These are phyloP conservation scores for Rhinella marina DNA, from an alignment of 2,797 vertebrate species.

Conservation along the genomic window DNA sequence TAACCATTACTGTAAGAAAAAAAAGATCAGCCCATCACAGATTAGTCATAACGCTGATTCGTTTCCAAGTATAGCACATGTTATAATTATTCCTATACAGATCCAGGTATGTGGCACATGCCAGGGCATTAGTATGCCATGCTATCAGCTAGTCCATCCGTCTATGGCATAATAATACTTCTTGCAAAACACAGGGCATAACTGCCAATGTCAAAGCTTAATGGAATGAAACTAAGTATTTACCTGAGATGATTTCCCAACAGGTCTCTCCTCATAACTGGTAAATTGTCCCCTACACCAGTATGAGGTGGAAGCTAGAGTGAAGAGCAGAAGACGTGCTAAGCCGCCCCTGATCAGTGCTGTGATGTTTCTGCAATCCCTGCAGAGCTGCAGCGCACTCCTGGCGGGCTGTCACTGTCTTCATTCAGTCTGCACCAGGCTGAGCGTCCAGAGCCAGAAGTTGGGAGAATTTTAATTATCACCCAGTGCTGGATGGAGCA, in stretches of 20 bases:
- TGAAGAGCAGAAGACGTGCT: conserved; percentile 20
- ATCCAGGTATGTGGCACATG: not conserved
- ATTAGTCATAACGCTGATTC: conserved; percentile 46
- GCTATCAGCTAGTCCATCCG: not conserved
- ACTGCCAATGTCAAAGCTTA: not conserved
- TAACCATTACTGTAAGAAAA: conserved; percentile 53
- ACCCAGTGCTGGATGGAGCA: not conserved
- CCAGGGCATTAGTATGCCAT: not conserved
- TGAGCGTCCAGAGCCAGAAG: conserved; percentile 4
- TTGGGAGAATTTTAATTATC: conserved; percentile 24
- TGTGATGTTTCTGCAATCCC: conserved; percentile 53
- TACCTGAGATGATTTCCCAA: conserved; percentile 53
- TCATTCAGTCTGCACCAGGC: conserved; percentile 22
- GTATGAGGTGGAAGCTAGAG: conserved; percentile 21
- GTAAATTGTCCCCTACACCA: not conserved
- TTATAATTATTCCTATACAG: not conserved
- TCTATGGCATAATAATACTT: not conserved
- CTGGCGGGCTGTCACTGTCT: conserved; percentile 48
- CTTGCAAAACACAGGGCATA: conserved; percentile 1
- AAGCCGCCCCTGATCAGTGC: conserved; percentile 15
- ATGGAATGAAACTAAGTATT: conserved; percentile 33
- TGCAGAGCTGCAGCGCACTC: conserved; percentile 46
- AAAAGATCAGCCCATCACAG: conserved; percentile 44
- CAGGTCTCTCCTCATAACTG: conserved; percentile 41
- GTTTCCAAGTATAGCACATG: conserved; percentile 24